Conservation (phyloP, 1,140 invertebrate species). For the Caenorhabditis elegans region DNA sequence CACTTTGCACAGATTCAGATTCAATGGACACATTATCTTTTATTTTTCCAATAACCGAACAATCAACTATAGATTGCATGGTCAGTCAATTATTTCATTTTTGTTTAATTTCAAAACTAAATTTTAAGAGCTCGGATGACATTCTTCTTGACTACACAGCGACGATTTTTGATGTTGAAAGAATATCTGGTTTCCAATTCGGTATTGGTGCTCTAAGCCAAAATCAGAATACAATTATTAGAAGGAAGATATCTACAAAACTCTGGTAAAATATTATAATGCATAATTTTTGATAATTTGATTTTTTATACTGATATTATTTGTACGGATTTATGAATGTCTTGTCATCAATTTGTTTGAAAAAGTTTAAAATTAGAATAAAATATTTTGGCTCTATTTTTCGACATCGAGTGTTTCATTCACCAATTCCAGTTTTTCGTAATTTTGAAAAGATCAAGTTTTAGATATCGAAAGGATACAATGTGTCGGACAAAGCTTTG, state of each 20-base stretch:
- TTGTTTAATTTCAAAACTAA: neutral
- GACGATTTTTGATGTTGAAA: neutral
- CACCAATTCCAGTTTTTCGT: too few relatives aligned
- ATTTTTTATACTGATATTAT: neutral
- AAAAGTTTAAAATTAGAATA: neutral
- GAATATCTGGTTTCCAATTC: neutral
- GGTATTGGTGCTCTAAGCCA: neutral
- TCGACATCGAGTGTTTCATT: too few relatives aligned
- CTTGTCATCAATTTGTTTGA: neutral
- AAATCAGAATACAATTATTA: neutral
- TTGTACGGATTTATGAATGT: neutral
- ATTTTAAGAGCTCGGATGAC: neutral
- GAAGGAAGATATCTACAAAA: neutral
- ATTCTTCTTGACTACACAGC: constrained; percentile 20
- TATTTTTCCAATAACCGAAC: neutral
- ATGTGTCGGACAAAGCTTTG: too few relatives aligned
- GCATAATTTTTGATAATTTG: too few relatives aligned
- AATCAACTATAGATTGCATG: neutral
- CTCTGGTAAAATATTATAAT: neutral
- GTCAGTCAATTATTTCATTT: neutral
- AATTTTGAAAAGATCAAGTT: too few relatives aligned
- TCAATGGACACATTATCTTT: neutral
- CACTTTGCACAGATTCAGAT: neutral
- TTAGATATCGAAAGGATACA: too few relatives aligned
- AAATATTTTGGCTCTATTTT: neutral